Evolutionary conservation across 2,888 invertebrate genomes (phyloP).

Genomic region (Darwinula stevensoni): DNA sequence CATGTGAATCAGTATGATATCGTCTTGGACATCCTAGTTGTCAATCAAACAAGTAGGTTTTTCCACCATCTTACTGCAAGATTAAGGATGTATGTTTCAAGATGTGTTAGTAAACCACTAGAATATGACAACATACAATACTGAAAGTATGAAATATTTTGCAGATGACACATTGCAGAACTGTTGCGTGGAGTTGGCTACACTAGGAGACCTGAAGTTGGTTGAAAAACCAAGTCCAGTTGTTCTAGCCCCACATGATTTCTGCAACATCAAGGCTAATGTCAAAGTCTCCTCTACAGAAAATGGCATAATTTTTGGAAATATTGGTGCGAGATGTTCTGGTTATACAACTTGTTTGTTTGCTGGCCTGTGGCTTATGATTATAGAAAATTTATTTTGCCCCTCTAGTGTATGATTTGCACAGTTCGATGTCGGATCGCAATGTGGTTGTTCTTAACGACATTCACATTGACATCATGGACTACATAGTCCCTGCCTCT

Average conservation of each 20-base stretch:
- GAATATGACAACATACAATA: no score
- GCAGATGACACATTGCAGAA: constrained; percentile 79
- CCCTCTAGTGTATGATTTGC: constrained; percentile 94
- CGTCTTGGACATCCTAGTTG: constrained; percentile 85
- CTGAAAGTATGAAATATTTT: constrained; percentile 7
- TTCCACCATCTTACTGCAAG: no score
- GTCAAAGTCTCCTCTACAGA: constrained; percentile 90
- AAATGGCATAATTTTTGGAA: constrained; percentile 97
- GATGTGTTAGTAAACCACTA: no score
- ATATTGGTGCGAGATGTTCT: constrained; percentile 39
- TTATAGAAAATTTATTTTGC: no score
- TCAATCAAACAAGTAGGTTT: constrained; percentile 64
- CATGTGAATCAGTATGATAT: constrained; percentile 97
- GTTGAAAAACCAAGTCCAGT: constrained; percentile 91
- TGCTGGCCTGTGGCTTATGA: neutral
- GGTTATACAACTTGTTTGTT: neutral
- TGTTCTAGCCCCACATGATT: constrained; percentile 85
- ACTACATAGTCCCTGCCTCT: constrained; percentile 80
- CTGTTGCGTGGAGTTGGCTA: constrained; percentile 87
- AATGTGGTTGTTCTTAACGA: constrained; percentile 96
- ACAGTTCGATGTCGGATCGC: constrained; percentile 63
- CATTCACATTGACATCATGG: constrained; percentile 98
- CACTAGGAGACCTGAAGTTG: constrained; percentile 82
- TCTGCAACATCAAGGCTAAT: constrained; percentile 90
- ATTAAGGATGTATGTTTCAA: neutral